Evolutionary conservation across 2,113 vertebrate species (phyloP).

Genomic region (Bagarius yarrelli): DNA sequence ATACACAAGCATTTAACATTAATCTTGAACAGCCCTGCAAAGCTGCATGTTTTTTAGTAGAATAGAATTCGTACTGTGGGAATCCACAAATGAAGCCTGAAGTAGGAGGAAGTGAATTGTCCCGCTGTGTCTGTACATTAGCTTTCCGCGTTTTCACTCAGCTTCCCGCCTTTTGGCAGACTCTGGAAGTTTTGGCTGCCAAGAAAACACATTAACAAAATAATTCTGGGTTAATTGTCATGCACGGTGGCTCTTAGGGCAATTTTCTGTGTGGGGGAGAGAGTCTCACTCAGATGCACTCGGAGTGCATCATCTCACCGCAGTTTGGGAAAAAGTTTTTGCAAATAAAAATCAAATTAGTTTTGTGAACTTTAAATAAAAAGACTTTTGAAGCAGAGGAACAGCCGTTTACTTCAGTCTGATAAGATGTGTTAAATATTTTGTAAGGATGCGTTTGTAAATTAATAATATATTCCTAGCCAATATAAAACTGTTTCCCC

Average conservation of each 20-base stretch:
- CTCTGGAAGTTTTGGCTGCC: slow-evolving; percentile 41
- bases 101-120: slow-evolving; percentile 40
- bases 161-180: slow-evolving; percentile 48
- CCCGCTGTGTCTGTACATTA: slow-evolving; percentile 50
- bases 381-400: neutral
- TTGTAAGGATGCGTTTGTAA: neutral
- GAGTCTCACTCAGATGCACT: neutral
- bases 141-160: slow-evolving; percentile 51
- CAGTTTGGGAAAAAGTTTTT: slow-evolving; percentile 6
- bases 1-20: slow-evolving; percentile 49
- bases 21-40: slow-evolving; percentile 50
- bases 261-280: slow-evolving; percentile 36
- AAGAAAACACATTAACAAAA: slow-evolving; percentile 58
- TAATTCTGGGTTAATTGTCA: slow-evolving; percentile 48
- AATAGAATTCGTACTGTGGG: slow-evolving; percentile 33
- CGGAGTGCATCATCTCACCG: neutral
- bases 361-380: slow-evolving; percentile 3
- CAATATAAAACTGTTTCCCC: neutral
- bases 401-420: neutral
- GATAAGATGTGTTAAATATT: slow-evolving; percentile 3
- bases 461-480: neutral
- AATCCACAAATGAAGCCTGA: slow-evolving; percentile 35
- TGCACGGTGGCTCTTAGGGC: slow-evolving; percentile 44
- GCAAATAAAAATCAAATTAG: neutral
- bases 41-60: slow-evolving; percentile 29